phyloP scores from a whole-genome alignment of 1,140 invertebrate species.

The Pseudomyrmex concolor region DNA sequence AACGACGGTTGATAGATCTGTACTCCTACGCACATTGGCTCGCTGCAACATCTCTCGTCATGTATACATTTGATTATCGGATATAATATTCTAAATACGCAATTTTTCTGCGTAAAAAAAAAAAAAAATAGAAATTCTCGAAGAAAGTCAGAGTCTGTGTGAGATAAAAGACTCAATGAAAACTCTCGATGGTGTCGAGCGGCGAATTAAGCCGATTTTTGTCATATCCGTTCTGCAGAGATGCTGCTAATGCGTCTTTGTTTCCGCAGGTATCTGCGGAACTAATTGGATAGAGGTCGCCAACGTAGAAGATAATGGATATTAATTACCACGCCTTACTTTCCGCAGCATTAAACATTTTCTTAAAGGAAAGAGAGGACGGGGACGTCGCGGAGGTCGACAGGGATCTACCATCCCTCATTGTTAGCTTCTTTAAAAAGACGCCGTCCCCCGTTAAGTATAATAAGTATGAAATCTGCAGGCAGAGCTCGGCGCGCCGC shows the following conservation, averaged over 20 bases:
- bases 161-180: background rate
- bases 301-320: slow-evolving; percentile 83
- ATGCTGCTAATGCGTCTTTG: slow-evolving; percentile 80
- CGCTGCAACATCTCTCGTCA: background rate
- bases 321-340: slow-evolving; percentile 85
- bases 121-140: background rate
- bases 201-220: slow-evolving; percentile 46
- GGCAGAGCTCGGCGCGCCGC: slow-evolving; percentile 30
- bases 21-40: background rate
- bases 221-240: slow-evolving; percentile 34
- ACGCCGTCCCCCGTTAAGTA: slow-evolving; percentile 81
- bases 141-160: background rate
- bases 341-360: slow-evolving; percentile 85
- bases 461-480: slow-evolving; percentile 83
- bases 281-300: slow-evolving; percentile 82
- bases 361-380: slow-evolving; percentile 72
- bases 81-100: too few species aligned
- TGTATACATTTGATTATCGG: background rate
- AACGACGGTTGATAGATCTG: slow-evolving; percentile 6
- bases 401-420: slow-evolving; percentile 82
- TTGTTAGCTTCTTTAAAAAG: slow-evolving; percentile 84
- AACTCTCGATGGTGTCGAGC: slow-evolving; percentile 40
- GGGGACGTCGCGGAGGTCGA: slow-evolving; percentile 26
- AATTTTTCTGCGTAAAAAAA: background rate
- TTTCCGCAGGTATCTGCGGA: slow-evolving; percentile 76